Conservation (phyloP, 2,888 invertebrate species). For the Aromia moschata region DNA sequence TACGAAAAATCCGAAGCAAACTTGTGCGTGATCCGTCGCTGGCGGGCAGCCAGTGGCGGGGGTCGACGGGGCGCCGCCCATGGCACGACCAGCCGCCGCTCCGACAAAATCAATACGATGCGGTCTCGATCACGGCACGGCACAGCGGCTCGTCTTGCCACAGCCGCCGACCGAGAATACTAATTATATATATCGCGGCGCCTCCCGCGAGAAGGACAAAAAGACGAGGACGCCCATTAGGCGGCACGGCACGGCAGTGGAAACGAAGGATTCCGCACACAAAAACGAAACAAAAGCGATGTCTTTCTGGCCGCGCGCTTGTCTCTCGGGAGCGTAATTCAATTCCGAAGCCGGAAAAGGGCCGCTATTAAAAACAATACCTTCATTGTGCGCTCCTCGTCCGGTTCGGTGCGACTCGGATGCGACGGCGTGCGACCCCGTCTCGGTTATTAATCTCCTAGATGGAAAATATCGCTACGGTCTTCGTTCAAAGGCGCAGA, state of each 20-base stretch:
- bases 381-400: not conserved
- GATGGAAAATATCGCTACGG: too few relatives aligned
- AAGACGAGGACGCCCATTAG: conserved; percentile 18
- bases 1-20: too few relatives aligned
- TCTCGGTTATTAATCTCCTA: not conserved
- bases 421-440: too few relatives aligned
- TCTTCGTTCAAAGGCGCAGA: too few relatives aligned
- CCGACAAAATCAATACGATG: not conserved
- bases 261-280: not conserved
- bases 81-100: too few relatives aligned
- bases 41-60: conserved; percentile 40
- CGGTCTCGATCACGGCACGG: not conserved
- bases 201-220: conserved; percentile 4
- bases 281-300: conserved; percentile 11
- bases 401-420: not conserved
- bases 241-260: conserved; percentile 8
- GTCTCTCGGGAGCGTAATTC: not conserved
- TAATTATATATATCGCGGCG: not conserved
- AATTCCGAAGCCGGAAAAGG: not conserved
- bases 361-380: not conserved
- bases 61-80: not conserved
- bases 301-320: not conserved
- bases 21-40: conserved; percentile 29
- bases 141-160: not conserved
- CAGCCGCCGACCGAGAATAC: not conserved